A percentile compares a stretch with the other conserved stretches of the same genome.
These are phyloP conservation scores for Acanthurus leucopareius DNA, from an alignment of 2,797 vertebrate species.

Conservation along the genomic window DNA sequence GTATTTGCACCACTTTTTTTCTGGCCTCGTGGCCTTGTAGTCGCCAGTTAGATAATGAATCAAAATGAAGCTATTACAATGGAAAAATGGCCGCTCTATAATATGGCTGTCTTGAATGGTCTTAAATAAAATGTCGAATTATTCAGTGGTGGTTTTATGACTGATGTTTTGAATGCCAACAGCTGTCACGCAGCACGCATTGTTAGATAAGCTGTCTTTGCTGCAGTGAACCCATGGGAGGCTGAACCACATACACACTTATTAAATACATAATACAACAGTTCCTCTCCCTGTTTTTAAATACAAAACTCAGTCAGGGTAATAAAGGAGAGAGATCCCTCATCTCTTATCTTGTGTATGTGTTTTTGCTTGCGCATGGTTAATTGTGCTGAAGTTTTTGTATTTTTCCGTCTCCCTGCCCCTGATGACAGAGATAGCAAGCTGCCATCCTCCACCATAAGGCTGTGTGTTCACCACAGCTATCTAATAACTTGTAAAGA, in stretches of 20 bases:
- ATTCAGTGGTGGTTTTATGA: constrained; percentile 65
- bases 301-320: constrained; percentile 4
- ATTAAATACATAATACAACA: constrained; percentile 31
- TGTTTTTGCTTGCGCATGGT: constrained; percentile 16
- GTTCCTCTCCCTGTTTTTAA: constrained; percentile 19
- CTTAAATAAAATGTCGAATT: constrained; percentile 57
- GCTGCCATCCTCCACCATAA: not conserved
- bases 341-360: constrained; percentile 2
- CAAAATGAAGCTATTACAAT: constrained; percentile 7
- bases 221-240: constrained; percentile 44
- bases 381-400: constrained; percentile 13
- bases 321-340: constrained; percentile 21
- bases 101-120: constrained; percentile 53
- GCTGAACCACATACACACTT: constrained; percentile 31
- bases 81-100: constrained; percentile 20
- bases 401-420: constrained; percentile 1
- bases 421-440: constrained; percentile 10
- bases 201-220: constrained; percentile 57
- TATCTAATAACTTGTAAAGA: constrained; percentile 10
- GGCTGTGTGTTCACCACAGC: constrained; percentile 1
- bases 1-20: constrained; percentile 3
- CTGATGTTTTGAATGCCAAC: constrained; percentile 72
- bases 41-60: constrained; percentile 24
- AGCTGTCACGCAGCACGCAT: constrained; percentile 56
- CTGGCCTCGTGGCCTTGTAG: not conserved